Conservation (phyloP, 2,797 vertebrate genomes). For the Orientallactaga sibirica region DNA sequence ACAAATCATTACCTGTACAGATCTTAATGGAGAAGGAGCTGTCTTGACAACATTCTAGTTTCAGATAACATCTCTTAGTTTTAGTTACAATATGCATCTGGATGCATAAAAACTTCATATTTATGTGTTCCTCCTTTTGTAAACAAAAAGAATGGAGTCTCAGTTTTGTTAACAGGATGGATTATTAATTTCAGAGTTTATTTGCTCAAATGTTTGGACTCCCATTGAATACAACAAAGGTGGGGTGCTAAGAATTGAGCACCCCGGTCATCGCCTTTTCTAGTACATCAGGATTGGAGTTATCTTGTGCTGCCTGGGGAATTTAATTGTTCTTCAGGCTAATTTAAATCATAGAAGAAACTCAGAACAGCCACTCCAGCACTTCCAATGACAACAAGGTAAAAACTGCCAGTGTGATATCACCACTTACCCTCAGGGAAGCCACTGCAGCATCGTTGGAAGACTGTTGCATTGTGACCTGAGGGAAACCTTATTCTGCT, state of each 20-base stretch:
- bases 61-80: background rate
- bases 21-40: constrained; percentile 14
- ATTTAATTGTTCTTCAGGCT: constrained; percentile 39
- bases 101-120: background rate
- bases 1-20: background rate
- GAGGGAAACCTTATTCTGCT: background rate
- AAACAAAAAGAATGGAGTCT: constrained; percentile 29
- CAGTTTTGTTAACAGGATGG: background rate
- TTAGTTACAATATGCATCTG: background rate
- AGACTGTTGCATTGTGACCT: background rate
- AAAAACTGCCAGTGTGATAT: background rate
- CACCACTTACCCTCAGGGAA: background rate
- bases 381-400: background rate
- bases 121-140: background rate
- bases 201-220: constrained; percentile 42
- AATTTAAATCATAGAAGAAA: background rate
- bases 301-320: background rate
- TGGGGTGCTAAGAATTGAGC: constrained; percentile 32
- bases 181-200: constrained; percentile 10
- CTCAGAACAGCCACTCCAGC: background rate
- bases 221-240: background rate
- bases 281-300: background rate
- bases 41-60: background rate
- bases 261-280: background rate
- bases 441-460: background rate